phyloP scores from a whole-genome alignment of 2,888 invertebrate genomes.

The Cosmopolites sordidus region DNA sequence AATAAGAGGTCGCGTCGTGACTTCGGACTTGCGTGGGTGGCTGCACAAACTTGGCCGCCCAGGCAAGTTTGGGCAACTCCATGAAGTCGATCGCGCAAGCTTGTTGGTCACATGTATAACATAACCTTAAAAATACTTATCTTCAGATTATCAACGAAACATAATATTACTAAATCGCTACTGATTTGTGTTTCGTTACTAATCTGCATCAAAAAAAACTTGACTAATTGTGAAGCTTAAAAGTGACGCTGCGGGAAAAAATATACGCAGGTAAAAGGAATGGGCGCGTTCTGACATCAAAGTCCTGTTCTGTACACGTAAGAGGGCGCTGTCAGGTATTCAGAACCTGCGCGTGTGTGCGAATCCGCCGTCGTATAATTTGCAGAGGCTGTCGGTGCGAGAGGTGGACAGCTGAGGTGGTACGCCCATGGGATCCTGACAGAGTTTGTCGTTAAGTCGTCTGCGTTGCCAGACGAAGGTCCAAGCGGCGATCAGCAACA shows the following conservation, averaged over 20 bases:
- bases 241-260: too few relatives aligned
- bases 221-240: too few relatives aligned
- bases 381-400: conserved; percentile 74
- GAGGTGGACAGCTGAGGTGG: conserved; percentile 58
- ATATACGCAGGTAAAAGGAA: conserved; percentile 21
- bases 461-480: conserved; percentile 83
- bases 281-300: conserved; percentile 20
- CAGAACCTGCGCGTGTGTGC: conserved; percentile 61
- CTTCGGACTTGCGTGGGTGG: conserved; percentile 16
- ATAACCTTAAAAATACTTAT: background rate
- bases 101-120: background rate
- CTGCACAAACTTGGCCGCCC: conserved; percentile 5
- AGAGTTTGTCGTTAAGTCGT: conserved; percentile 52
- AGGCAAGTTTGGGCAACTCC: conserved; percentile 13
- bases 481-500: conserved; percentile 83
- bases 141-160: too few relatives aligned
- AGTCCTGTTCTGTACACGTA: conserved; percentile 1
- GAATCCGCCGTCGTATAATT: conserved; percentile 83
- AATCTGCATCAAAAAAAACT: too few relatives aligned
- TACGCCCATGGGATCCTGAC: conserved; percentile 63
- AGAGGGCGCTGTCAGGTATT: conserved; percentile 2
- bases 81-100: conserved; percentile 28
- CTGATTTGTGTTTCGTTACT: too few relatives aligned
- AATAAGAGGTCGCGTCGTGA: conserved; percentile 24
- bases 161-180: too few relatives aligned